Evolutionary conservation across 2,113 vertebrate species (phyloP), one percentile per base, ranked within the genome.

Genomic region (Microcebus ravelobensis): DNA sequence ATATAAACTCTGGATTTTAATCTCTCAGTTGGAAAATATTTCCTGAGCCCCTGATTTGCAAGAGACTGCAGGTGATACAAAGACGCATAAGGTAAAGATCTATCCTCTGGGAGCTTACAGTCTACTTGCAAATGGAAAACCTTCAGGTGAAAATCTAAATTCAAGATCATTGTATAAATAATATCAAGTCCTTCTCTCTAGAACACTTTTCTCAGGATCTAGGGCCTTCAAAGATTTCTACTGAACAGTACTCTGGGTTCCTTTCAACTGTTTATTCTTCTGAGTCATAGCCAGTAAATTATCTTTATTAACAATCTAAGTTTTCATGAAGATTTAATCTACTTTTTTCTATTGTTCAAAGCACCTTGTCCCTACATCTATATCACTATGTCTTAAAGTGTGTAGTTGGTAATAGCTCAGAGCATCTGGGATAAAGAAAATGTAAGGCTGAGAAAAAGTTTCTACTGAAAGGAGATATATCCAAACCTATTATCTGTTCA

Each of bases 311-410:
- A 70, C 13, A 39, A 77, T 29, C 50, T 79, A 11, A 61, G 6
- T 91, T 74, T 71, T 93, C 63, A 34, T 23, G 48, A 77, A 74
- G 34, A 48, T 67, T 93, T 10, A 18, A 45, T 61, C 29, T 42
- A 8, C 39, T 79, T 91, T 94, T 68, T 17, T 73, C 7, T 12
- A 68, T 52, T 50, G 12, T 67, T 94, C 14, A 95, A 96, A 95
- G 90, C 5, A 57, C 36, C 8, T 86, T 1, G 8, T 31, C 29
- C 79, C 5, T 63, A 52, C 42, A 42, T 29, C 34, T 59, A 52
- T 57, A 57, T 57, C 6, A 1, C 77, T 14, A 31, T 63, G 5
- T 45, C 67, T 92, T 83, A 68, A 13, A 76, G 12, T 94, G 81
- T 67, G 84, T 34, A 84, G 8, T 92, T 25, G 67, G 10, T 73